These are phyloP conservation scores for Oceanodroma leucorhoa DNA, from an alignment of 2,797 vertebrate genomes.

Conservation along the genomic window DNA sequence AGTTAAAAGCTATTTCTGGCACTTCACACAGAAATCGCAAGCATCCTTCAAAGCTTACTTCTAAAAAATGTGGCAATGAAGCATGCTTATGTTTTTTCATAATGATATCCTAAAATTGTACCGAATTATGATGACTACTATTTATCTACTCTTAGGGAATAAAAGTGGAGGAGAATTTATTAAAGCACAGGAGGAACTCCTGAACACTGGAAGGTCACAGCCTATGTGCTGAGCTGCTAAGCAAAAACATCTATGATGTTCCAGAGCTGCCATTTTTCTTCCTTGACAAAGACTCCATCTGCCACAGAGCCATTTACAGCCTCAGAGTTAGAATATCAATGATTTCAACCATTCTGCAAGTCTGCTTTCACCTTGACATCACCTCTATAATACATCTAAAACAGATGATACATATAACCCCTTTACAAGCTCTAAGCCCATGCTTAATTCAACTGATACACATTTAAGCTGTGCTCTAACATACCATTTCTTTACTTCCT, in stretches of 20 bases:
- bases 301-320: slow-evolving; percentile 91
- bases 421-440: slow-evolving; percentile 52
- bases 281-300: slow-evolving; percentile 97
- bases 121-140: slow-evolving; percentile 65
- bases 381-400: slow-evolving; percentile 81
- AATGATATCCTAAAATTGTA: slow-evolving; percentile 63
- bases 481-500: slow-evolving; percentile 33
- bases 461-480: slow-evolving; percentile 67
- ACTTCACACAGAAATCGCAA: background rate
- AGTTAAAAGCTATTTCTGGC: slow-evolving; percentile 1
- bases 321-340: slow-evolving; percentile 95
- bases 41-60: slow-evolving; percentile 47
- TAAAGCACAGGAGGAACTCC: slow-evolving; percentile 76
- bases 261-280: slow-evolving; percentile 93
- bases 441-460: slow-evolving; percentile 68
- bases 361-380: slow-evolving; percentile 91
- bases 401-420: slow-evolving; percentile 78
- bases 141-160: slow-evolving; percentile 74
- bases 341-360: slow-evolving; percentile 88
- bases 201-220: slow-evolving; percentile 86
- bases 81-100: slow-evolving; percentile 53
- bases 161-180: slow-evolving; percentile 81
- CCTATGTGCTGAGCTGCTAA: slow-evolving; percentile 78
- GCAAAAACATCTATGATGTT: slow-evolving; percentile 81
- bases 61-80: slow-evolving; percentile 55